Evolutionary conservation across 2,797 vertebrate species (phyloP).

Genomic region (Enteromius viviparus): DNA sequence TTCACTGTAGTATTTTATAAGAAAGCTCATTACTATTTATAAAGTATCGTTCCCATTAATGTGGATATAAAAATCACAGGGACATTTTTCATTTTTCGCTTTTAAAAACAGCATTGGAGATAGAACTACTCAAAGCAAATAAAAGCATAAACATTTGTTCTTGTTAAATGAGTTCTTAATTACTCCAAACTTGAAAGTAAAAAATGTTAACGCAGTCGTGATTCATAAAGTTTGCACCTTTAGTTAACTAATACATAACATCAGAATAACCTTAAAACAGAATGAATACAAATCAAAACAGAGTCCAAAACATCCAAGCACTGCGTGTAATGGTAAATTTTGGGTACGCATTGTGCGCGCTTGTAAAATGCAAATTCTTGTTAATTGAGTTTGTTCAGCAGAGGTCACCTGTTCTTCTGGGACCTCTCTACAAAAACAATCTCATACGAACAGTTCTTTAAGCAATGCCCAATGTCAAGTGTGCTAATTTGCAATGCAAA

Average conservation of each 20-base stretch:
- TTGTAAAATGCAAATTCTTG: conserved; percentile 34
- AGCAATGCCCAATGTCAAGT: conserved; percentile 24
- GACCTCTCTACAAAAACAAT: conserved; percentile 36
- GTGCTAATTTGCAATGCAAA: conserved; percentile 35
- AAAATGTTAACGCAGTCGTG: neutral
- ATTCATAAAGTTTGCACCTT: conserved; percentile 10
- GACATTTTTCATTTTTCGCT: neutral
- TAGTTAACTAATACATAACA: neutral
- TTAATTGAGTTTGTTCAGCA: conserved; percentile 36
- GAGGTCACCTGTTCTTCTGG: conserved; percentile 35
- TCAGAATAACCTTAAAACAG: conserved; percentile 26
- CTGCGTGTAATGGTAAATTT: conserved; percentile 4
- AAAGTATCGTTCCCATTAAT: neutral
- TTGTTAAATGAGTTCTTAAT: neutral
- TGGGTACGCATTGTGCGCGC: conserved; percentile 2
- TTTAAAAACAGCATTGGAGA: neutral
- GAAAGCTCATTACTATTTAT: neutral
- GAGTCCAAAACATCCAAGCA: conserved; percentile 15
- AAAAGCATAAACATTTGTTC: neutral
- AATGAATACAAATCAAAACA: conserved; percentile 23
- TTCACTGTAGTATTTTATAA: neutral
- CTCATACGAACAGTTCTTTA: conserved; percentile 25
- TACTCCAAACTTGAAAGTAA: conserved; percentile 6
- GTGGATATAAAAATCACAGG: neutral
- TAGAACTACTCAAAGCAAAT: neutral